Evolutionary conservation across 2,797 vertebrate genomes (phyloP).

Genomic region (Sebastes cheni): DNA sequence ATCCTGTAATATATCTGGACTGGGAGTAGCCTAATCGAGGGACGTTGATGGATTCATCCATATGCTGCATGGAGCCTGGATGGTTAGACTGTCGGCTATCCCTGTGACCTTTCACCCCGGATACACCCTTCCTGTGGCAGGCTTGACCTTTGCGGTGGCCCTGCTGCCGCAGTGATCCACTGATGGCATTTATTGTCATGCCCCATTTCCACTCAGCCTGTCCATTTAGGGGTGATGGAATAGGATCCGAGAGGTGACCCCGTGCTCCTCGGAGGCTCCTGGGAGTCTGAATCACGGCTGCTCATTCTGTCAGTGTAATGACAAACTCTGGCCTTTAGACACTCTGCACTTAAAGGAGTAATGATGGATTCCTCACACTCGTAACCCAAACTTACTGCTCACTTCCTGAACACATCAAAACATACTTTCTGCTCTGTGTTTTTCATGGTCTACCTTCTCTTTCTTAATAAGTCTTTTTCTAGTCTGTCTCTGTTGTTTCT

Average conservation of each 20-base stretch:
- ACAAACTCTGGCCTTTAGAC: conserved; percentile 50
- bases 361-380: conserved; percentile 44
- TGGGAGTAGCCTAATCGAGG: conserved; percentile 17
- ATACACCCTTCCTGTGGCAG: conserved; percentile 54
- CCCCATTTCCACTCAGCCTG: conserved; percentile 66
- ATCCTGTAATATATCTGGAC: conserved; percentile 31
- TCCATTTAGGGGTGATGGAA: conserved; percentile 73
- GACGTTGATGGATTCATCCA: conserved; percentile 54
- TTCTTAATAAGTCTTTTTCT: not conserved
- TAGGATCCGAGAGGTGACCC: conserved; percentile 64
- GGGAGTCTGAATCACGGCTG: conserved; percentile 62
- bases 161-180: conserved; percentile 53
- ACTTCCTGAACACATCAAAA: conserved; percentile 4
- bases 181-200: conserved; percentile 73
- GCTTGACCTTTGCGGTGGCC: conserved; percentile 66
- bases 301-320: conserved; percentile 60
- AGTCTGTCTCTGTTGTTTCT: conserved; percentile 13
- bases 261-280: conserved; percentile 48
- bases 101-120: conserved; percentile 62
- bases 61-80: conserved; percentile 31
- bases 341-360: conserved; percentile 33
- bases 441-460: not conserved
- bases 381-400: conserved; percentile 14
- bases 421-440: not conserved
- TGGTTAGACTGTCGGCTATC: conserved; percentile 44